Evolutionary conservation across 2,113 vertebrate species (phyloP).

Genomic region (Hippocampus mohnikei): DNA sequence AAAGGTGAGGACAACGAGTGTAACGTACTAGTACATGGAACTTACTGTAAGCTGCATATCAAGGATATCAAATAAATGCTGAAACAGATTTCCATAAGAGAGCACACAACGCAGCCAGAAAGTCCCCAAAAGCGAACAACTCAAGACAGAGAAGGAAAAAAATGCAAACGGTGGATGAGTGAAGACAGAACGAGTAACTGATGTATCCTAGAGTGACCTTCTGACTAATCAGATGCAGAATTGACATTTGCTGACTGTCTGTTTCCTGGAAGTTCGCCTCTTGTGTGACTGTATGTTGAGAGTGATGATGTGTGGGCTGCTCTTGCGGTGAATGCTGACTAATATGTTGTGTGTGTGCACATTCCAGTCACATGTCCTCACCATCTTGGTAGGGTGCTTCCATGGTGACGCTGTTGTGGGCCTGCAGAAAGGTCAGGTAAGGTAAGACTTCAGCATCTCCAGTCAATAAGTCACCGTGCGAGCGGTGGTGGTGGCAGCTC

Average conservation of each 20-base stretch:
- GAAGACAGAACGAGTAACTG: background rate
- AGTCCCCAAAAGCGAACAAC: background rate
- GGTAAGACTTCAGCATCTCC: background rate
- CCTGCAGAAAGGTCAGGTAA: constrained; percentile 53
- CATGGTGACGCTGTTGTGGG: constrained; percentile 53
- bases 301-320: background rate
- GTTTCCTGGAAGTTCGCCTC: background rate
- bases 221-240: background rate
- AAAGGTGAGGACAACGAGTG: too few relatives aligned
- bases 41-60: too few relatives aligned
- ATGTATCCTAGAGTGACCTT: background rate
- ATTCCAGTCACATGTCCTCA: constrained; percentile 56
- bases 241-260: background rate
- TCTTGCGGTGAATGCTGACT: constrained; percentile 17
- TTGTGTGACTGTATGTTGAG: background rate
- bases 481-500: constrained; percentile 11
- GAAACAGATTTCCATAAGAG: too few relatives aligned
- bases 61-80: too few relatives aligned
- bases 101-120: too few relatives aligned
- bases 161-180: background rate
- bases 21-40: too few relatives aligned
- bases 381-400: constrained; percentile 57
- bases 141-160: background rate
- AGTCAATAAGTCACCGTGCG: background rate
- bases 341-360: constrained; percentile 49